These are phyloP conservation scores for Bombyx mandarina DNA, from an alignment of 1,140 invertebrate genomes.

Conservation along the genomic window DNA sequence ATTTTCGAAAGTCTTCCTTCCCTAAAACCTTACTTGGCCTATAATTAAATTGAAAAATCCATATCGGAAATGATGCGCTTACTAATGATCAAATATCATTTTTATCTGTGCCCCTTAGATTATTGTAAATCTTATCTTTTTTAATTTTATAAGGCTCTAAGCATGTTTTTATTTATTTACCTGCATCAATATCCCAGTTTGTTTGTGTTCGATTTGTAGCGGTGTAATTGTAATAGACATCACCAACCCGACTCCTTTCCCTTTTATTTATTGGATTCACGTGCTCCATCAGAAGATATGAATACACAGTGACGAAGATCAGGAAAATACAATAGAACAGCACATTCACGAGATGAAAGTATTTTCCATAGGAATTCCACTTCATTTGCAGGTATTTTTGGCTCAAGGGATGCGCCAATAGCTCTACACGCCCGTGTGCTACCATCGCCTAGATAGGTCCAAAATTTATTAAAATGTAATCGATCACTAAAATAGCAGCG, in stretches of 20 bases:
- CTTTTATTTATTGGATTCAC: conserved; percentile 6
- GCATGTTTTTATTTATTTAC: no score
- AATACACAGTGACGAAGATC: conserved; percentile 80
- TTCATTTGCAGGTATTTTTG: conserved; percentile 91
- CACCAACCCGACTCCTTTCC: no score
- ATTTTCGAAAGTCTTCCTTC: no score
- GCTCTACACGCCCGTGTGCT: conserved; percentile 81
- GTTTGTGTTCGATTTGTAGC: neutral
- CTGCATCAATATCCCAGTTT: no score
- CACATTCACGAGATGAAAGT: conserved; percentile 84
- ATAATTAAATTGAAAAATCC: no score
- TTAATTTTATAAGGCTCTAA: no score
- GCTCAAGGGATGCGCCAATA: conserved; percentile 84
- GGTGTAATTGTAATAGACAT: neutral
- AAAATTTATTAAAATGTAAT: neutral
- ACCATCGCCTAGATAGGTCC: conserved; percentile 81
- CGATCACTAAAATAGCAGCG: neutral
- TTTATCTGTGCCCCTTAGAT: no score
- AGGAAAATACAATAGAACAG: conserved; percentile 83
- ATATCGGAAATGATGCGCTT: no score
- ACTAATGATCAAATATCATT: no score
- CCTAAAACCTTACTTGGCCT: no score
- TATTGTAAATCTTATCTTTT: no score
- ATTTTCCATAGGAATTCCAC: conserved; percentile 90
- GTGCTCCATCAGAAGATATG: conserved; percentile 74